Base-by-base conservation (phyloP, 2,888 invertebrate species). In the Hyalella azteca region DNA sequence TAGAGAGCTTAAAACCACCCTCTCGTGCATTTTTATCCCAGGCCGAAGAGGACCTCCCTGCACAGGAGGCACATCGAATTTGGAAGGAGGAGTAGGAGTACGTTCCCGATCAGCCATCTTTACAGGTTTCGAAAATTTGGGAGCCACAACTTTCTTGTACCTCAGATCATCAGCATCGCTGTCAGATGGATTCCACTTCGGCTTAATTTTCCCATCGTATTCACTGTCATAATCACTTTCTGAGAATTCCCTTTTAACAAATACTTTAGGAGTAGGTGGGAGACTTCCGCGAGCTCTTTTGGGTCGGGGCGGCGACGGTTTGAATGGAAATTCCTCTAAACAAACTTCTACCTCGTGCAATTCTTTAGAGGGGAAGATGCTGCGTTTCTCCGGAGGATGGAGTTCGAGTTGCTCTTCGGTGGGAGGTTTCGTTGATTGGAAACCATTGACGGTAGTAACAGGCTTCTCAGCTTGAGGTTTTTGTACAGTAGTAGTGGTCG, bases 181-280 rank as follows among this genome's bases (percentile, higher is more conserved):
- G 26, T 91, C 91, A 15, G 89, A 88, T 0, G 92, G 92, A 0
- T 90, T 89, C 93, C 93, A 93, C 79, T 91, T 90, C 1, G 85
- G 84, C 66, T 0, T 91, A 81, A 93, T 92, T 85, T 76, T 79
- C 15, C 78, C 49, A 60, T 92, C 92, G 84, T 92, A 91, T 86
- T 93, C 93, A 86, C 92, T 93, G 88, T 92, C 92, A 86, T 92
- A 92, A 86, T 93, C 93, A 86, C 92, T 93, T 87, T 91, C 92
- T 78, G 90, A 89, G 87, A 91, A 91, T 88, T 92, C 92, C 85
- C 91, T 90, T 87, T 91, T 91, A 29, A 91, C 88, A 87, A 92
- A 93, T 88, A 91, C 92, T 36, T 91, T 91, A 79, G 92, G 92
- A 87, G 91, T 91, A 36, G 91, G 90, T 76, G 91, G 90, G 40